Evolutionary conservation across 1,140 invertebrate genomes (phyloP), one percentile per base, ranked within the genome.

Genomic region (Akabosia matsudoensis): DNA sequence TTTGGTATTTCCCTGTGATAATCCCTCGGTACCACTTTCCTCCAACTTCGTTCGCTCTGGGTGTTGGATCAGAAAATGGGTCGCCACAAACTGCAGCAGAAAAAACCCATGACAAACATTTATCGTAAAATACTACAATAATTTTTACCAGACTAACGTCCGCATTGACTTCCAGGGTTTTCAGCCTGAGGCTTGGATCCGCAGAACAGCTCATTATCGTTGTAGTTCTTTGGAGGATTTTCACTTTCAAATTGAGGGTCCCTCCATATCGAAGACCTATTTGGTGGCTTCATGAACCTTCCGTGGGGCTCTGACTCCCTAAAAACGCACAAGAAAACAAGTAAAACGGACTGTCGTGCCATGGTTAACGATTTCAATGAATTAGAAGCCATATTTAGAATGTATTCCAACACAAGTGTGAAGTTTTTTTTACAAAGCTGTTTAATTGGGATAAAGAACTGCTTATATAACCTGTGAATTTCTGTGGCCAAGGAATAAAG

Each of bases 131-230:
- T 45, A 45, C 37, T 45, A 18, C 37, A 45, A 45, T 10, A 45
- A 45, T 45, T 10, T 45, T 45, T 45, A 45, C 37, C n/a, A n/a
- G n/a, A n/a, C 7, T 45, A 10, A 45, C 37, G 81, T 85, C 91
- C 89, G 83, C 92, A 92, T 52, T 72, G 13, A 24, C 16, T 37
- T 4, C 70, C 70, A 7, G 70, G 70, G 26, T 72, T 45, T 26
- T 72, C 70, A n/a, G 70, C 22, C 22, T 72, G 70, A 24, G 34
- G 78, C 51, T 85, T 82, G 30, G 87, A 87, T 3, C 87, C 87
- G 76, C 87, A 88, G 80, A 86, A 87, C 0, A 86, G 82, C 78
- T 87, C 86, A 73, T 85, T 86, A 78, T 88, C 87, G 80, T 87
- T 85, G 80, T 87, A 88, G 81, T 86, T 84, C 18, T 83, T 80